Evolutionary conservation across 2,113 vertebrate species (phyloP).

Genomic region (Furnarius figulus): DNA sequence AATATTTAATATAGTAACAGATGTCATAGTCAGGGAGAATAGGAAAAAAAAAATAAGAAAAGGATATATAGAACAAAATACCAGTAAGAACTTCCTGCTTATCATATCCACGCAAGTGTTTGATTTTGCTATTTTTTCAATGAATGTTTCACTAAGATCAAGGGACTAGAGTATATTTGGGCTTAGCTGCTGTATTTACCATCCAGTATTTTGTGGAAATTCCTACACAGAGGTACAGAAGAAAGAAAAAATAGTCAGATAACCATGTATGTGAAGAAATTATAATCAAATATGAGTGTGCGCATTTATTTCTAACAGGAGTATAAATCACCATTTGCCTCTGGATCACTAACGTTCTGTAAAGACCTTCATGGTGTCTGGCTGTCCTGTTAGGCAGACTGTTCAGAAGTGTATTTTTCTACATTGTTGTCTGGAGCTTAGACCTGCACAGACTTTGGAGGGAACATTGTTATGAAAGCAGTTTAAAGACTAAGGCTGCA

Average conservation of each 20-base stretch:
- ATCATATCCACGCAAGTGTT: fast-evolving
- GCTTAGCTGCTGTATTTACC: neutral
- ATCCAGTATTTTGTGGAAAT: neutral
- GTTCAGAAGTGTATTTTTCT: neutral
- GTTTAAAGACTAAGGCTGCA: neutral
- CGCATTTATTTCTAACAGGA: neutral
- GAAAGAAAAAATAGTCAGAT: neutral
- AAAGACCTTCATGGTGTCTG: neutral
- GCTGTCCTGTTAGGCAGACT: neutral
- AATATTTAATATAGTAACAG: neutral
- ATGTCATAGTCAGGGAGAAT: neutral
- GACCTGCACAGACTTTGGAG: neutral
- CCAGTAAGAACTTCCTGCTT: neutral
- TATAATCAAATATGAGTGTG: neutral
- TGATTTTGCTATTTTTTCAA: neutral
- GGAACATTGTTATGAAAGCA: neutral
- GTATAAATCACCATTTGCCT: neutral
- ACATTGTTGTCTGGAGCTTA: neutral
- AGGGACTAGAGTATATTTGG: neutral
- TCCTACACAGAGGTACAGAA: neutral
- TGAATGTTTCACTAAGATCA: neutral
- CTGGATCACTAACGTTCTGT: neutral
- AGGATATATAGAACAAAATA: neutral
- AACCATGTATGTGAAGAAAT: neutral
- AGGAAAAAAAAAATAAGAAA: neutral